These are phyloP conservation scores for Drosophila triauraria DNA, from an alignment of 1,140 invertebrate species.

Conservation along the genomic window DNA sequence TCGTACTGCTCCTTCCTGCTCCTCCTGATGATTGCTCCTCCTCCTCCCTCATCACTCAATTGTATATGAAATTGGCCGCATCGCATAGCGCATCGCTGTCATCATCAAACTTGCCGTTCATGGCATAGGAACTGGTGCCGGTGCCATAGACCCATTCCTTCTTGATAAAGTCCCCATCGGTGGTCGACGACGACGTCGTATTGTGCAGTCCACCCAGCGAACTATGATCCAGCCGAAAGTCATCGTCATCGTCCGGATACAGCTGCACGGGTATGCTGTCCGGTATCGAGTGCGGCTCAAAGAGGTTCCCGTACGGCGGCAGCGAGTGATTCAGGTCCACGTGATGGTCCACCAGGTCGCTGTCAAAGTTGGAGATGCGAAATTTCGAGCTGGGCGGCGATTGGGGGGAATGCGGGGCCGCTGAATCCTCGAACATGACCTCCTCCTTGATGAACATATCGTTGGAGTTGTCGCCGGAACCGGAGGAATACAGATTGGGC, in stretches of 20 bases:
- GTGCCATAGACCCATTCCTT: conserved; percentile 84
- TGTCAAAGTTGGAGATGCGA: conserved; percentile 82
- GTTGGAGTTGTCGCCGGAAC: conserved; percentile 81
- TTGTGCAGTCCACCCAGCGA: conserved; percentile 77
- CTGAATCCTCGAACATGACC: conserved; percentile 79
- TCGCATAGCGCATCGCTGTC: conserved; percentile 83
- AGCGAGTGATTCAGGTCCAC: conserved; percentile 78
- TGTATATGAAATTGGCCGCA: conserved; percentile 83
- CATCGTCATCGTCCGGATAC: conserved; percentile 82
- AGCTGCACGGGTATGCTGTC: conserved; percentile 81
- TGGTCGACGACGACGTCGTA: conserved; percentile 79
- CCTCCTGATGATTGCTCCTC: neutral
- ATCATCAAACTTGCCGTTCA: conserved; percentile 83
- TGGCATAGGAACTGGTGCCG: conserved; percentile 79
- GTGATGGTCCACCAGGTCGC: conserved; percentile 79
- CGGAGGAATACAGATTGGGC: conserved; percentile 82
- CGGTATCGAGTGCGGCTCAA: conserved; percentile 83
- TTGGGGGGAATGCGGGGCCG: conserved; percentile 78
- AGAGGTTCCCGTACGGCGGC: conserved; percentile 80
- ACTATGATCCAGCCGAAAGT: conserved; percentile 81
- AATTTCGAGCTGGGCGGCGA: conserved; percentile 83
- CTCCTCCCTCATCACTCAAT: conserved; percentile 52
- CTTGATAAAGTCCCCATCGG: conserved; percentile 82
- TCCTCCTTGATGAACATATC: conserved; percentile 84
- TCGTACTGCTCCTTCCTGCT: neutral